These are phyloP conservation scores for Troides aeacus DNA, from an alignment of 2,888 invertebrate genomes.

Conservation along the genomic window DNA sequence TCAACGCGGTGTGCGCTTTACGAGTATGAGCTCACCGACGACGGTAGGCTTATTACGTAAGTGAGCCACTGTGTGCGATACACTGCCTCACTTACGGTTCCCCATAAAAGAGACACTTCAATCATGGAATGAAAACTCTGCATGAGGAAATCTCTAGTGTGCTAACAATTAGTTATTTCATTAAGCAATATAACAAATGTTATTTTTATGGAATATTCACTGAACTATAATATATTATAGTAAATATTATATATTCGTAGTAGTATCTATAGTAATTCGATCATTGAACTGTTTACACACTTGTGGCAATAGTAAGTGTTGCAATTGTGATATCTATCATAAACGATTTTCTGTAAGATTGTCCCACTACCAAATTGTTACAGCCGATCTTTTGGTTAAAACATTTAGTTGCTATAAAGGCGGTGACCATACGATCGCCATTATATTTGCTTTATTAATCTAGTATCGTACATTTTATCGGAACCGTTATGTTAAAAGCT, in stretches of 20 bases:
- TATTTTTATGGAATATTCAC: background rate
- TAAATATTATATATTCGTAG: too few relatives aligned
- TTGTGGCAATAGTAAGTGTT: too few relatives aligned
- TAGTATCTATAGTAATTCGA: background rate
- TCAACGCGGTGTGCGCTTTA: conserved; percentile 2
- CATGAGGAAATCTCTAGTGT: background rate
- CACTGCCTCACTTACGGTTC: conserved; percentile 1
- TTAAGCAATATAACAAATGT: background rate
- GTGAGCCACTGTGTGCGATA: background rate
- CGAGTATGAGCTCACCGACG: conserved; percentile 5
- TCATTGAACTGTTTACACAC: background rate
- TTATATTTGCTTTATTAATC: background rate
- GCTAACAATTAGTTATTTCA: conserved; percentile 5
- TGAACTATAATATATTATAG: background rate
- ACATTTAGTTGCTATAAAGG: too few relatives aligned
- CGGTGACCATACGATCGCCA: background rate
- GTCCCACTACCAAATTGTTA: too few relatives aligned
- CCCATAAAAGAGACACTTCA: conserved; percentile 1
- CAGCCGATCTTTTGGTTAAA: too few relatives aligned
- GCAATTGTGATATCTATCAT: too few relatives aligned
- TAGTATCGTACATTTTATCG: too few relatives aligned
- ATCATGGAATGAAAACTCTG: background rate
- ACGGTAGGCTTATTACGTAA: conserved; percentile 5
- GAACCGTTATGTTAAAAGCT: too few relatives aligned
- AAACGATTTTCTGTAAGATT: too few relatives aligned